A percentile compares a stretch with the other conserved stretches of the same genome.
Evolutionary conservation across 2,113 vertebrate genomes (phyloP).

Genomic region (Neogale vison): DNA sequence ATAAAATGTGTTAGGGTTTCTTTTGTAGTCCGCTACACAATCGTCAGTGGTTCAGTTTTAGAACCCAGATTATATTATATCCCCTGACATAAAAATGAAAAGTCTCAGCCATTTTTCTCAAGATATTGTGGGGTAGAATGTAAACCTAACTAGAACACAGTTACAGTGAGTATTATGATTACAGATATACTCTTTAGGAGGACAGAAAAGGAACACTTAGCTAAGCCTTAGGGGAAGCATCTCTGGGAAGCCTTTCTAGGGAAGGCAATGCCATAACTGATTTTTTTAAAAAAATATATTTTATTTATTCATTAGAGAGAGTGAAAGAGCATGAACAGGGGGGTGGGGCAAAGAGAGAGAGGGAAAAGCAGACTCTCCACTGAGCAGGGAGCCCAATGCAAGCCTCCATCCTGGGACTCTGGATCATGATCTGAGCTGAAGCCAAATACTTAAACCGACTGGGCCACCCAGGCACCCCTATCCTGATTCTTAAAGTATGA

Average conservation of each 20-base stretch:
- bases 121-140: not conserved
- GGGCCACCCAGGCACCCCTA: not conserved
- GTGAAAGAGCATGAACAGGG: not conserved
- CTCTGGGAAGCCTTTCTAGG: not conserved
- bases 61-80: conserved; percentile 10
- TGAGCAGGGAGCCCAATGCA: not conserved
- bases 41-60: not conserved
- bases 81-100: not conserved
- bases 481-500: not conserved
- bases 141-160: not conserved
- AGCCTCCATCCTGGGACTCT: not conserved
- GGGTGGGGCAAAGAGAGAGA: not conserved
- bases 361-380: not conserved
- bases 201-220: not conserved
- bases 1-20: conserved; percentile 7
- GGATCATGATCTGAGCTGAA: not conserved
- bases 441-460: not conserved
- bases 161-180: not conserved
- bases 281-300: not conserved
- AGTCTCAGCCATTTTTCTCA: not conserved
- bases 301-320: not conserved
- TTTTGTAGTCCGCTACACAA: not conserved
- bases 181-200: not conserved
- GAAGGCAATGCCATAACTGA: not conserved
- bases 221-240: not conserved